phyloP scores from a whole-genome alignment of 2,113 vertebrate genomes.

The Xyrauchen texanus region DNA sequence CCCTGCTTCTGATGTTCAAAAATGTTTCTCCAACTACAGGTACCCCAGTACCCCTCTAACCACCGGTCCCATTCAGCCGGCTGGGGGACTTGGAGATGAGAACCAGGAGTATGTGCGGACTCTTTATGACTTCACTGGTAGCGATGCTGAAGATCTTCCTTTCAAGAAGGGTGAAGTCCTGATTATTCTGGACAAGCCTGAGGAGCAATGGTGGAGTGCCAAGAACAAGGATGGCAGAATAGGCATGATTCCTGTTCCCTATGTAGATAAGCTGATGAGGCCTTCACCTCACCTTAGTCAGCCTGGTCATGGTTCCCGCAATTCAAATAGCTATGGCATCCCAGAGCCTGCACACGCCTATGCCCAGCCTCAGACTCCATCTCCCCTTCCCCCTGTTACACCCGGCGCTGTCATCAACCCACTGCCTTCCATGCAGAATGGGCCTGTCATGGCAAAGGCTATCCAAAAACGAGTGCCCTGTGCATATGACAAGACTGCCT shows the following conservation, averaged over 20 bases:
- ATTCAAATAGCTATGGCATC: conserved; percentile 96
- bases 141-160: conserved; percentile 94
- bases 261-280: conserved; percentile 91
- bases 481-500: conserved; percentile 96
- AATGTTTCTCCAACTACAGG: conserved; percentile 64
- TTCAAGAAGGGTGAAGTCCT: conserved; percentile 96
- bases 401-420: conserved; percentile 85
- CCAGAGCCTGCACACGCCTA: conserved; percentile 96
- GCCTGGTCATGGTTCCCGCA: conserved; percentile 84
- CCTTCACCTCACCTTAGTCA: conserved; percentile 73
- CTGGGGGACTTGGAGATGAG: conserved; percentile 79
- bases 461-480: conserved; percentile 98
- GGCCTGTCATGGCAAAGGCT: conserved; percentile 95
- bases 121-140: conserved; percentile 96
- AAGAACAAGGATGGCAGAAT: conserved; percentile 92
- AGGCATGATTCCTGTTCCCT: conserved; percentile 98
- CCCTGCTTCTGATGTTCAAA: too few species aligned
- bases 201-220: conserved; percentile 99
- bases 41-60: conserved; percentile 81
- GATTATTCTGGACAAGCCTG: conserved; percentile 93
- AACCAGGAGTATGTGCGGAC: conserved; percentile 93
- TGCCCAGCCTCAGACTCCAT: conserved; percentile 90
- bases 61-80: conserved; percentile 74
- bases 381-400: conserved; percentile 78
- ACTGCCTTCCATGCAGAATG: conserved; percentile 91